Conservation (phyloP, 2,888 invertebrate genomes). For the Caenorhabditis drosophilae region DNA sequence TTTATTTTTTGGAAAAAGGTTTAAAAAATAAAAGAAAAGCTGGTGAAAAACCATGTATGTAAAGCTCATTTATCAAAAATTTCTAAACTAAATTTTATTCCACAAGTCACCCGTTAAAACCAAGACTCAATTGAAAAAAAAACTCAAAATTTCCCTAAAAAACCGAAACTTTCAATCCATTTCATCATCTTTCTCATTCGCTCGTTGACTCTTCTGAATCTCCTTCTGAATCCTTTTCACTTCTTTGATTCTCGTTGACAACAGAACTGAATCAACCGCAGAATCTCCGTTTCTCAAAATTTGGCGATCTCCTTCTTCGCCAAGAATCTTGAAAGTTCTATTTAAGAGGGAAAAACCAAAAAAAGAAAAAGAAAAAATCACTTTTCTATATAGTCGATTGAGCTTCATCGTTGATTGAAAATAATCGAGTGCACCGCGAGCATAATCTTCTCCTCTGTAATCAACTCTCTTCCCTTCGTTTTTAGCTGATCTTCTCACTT, state of each 20-base stretch:
- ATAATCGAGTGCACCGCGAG: slow-evolving; percentile 48
- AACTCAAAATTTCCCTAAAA: slow-evolving; percentile 1
- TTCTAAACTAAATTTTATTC: too few species aligned
- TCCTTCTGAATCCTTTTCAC: slow-evolving; percentile 11
- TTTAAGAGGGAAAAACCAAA: too few species aligned
- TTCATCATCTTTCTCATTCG: slow-evolving; percentile 1
- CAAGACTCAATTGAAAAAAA: too few species aligned
- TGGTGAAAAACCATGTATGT: not conserved
- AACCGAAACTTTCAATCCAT: not conserved
- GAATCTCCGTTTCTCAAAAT: slow-evolving; percentile 47
- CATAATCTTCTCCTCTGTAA: slow-evolving; percentile 48
- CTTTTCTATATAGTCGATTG: slow-evolving; percentile 38
- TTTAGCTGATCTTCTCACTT: slow-evolving; percentile 15
- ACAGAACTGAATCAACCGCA: slow-evolving; percentile 8
- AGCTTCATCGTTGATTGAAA: slow-evolving; percentile 47
- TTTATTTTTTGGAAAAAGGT: not conserved
- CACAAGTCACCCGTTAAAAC: too few species aligned
- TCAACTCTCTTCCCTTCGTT: not conserved
- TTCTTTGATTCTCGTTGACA: slow-evolving; percentile 15
- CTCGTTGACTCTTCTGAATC: slow-evolving; percentile 2
- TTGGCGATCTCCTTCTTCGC: slow-evolving; percentile 39
- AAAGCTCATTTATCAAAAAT: too few species aligned
- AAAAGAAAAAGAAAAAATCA: too few species aligned
- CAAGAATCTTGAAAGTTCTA: slow-evolving; percentile 18
- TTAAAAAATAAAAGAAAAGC: slow-evolving; percentile 1